phyloP scores from a whole-genome alignment of 2,797 vertebrate genomes.

The Acipenser oxyrinchus region DNA sequence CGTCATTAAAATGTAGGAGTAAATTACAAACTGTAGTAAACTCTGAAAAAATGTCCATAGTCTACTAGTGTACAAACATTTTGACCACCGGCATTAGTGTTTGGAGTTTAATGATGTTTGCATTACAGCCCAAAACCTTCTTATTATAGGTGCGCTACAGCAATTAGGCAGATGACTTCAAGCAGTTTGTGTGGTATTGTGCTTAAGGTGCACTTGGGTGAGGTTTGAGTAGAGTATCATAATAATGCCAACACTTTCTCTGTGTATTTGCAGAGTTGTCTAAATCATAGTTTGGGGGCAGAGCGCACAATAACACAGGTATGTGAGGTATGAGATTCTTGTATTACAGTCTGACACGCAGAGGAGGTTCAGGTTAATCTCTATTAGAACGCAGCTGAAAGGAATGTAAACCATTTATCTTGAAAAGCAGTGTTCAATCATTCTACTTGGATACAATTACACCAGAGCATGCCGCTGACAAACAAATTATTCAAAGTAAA shows the following conservation, averaged over 20 bases:
- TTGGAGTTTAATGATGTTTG: no score
- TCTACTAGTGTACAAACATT: no score
- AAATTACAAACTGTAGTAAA: no score
- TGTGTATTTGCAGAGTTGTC: constrained; percentile 44
- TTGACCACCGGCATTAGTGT: no score
- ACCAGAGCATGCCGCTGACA: no score
- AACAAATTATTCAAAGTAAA: no score
- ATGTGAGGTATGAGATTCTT: constrained; percentile 62
- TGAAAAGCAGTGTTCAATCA: constrained; percentile 21
- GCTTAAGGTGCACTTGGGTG: neutral
- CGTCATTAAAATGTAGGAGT: no score
- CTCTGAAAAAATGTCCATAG: no score
- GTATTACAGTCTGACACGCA: constrained; percentile 56
- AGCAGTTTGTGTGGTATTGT: neutral
- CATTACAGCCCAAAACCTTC: no score
- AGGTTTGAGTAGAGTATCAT: neutral
- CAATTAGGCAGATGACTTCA: no score
- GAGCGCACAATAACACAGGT: constrained; percentile 42
- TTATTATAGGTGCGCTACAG: no score
- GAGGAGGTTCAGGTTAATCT: constrained; percentile 50
- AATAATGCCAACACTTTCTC: constrained; percentile 54
- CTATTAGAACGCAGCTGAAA: constrained; percentile 40
- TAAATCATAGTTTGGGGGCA: constrained; percentile 45
- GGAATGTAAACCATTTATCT: constrained; percentile 54
- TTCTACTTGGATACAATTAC: constrained; percentile 17